phyloP scores from a whole-genome alignment of 2,888 invertebrate genomes.

The Tridacna gigas region DNA sequence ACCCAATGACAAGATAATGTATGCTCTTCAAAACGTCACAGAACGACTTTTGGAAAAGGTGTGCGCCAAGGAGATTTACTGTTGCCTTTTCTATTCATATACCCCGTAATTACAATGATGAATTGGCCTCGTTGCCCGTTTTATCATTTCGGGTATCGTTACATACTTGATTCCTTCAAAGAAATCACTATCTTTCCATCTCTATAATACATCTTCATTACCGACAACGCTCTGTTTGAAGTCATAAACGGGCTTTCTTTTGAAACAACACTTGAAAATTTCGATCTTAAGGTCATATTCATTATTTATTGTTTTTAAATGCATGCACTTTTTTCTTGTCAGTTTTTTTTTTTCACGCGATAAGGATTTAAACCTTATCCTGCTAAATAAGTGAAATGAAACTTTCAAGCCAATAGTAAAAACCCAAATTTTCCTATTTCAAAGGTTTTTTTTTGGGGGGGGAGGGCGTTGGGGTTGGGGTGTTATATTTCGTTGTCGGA shows the following conservation, averaged over 20 bases:
- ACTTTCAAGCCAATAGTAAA: too few relatives aligned
- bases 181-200: conserved; percentile 33
- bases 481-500: too few relatives aligned
- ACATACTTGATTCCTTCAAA: conserved; percentile 42
- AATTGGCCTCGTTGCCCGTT: conserved; percentile 22
- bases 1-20: conserved; percentile 19
- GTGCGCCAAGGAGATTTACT: conserved; percentile 47
- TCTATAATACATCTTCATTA: conserved; percentile 1
- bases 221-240: neutral
- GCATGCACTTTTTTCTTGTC: too few relatives aligned
- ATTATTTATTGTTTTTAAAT: neutral
- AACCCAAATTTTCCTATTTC: too few relatives aligned
- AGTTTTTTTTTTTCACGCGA: too few relatives aligned
- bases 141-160: conserved; percentile 56
- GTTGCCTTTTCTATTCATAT: conserved; percentile 22
- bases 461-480: too few relatives aligned
- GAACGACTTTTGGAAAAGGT: conserved; percentile 17
- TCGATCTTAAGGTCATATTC: neutral
- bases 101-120: conserved; percentile 31
- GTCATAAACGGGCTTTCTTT: neutral
- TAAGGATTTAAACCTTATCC: too few relatives aligned
- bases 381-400: too few relatives aligned
- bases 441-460: too few relatives aligned
- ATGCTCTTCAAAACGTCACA: conserved; percentile 21
- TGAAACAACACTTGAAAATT: neutral